phyloP scores from a whole-genome alignment of 2,888 invertebrate genomes.

The Nymphalis polychloros region DNA sequence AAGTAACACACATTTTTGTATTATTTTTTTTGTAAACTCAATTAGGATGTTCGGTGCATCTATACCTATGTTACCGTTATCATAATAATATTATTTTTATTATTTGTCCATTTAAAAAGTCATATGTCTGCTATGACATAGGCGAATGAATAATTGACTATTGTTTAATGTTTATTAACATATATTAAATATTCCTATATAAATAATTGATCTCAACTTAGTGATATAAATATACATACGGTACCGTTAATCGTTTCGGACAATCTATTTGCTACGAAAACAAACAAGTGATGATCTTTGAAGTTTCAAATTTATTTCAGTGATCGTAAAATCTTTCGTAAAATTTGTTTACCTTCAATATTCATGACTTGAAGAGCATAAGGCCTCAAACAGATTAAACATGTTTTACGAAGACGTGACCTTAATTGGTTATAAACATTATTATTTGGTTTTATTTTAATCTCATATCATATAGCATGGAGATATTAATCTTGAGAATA shows the following conservation, averaged over 20 bases:
- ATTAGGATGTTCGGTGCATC: no score
- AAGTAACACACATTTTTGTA: no score
- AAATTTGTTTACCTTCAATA: constrained; percentile 52
- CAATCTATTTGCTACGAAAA: constrained; percentile 17
- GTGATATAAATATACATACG: not conserved
- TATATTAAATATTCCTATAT: no score
- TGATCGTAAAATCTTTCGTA: constrained; percentile 47
- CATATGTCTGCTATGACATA: no score
- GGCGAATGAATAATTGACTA: no score
- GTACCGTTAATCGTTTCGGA: not conserved
- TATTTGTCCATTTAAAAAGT: no score
- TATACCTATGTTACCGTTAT: no score
- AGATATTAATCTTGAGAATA: no score
- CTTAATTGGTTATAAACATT: constrained; percentile 5
- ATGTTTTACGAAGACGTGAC: not conserved
- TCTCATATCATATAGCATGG: no score
- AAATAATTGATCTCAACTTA: not conserved
- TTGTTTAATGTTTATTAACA: no score
- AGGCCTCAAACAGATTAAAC: constrained; percentile 13
- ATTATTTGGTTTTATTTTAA: not conserved
- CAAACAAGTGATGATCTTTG: constrained; percentile 29
- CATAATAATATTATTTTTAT: no score
- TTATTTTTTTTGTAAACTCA: no score
- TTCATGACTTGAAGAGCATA: constrained; percentile 44
- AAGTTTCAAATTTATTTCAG: constrained; percentile 41